These are phyloP conservation scores for Ferdinandea cuprea DNA, from an alignment of 2,888 invertebrate species.

Conservation along the genomic window DNA sequence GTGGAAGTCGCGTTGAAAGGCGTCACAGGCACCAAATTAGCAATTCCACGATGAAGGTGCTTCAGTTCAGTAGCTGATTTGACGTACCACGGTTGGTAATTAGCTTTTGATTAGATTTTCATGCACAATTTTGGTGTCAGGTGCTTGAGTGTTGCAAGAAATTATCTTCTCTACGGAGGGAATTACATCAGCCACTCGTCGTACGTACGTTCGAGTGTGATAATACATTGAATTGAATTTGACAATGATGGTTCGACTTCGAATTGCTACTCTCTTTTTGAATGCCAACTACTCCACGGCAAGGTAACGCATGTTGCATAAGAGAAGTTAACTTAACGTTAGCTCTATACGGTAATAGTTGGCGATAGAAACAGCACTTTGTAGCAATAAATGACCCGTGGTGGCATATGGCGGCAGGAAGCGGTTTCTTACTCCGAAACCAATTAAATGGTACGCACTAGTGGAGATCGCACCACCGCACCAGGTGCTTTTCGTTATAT, in stretches of 20 bases:
- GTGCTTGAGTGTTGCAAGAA: conserved; percentile 38
- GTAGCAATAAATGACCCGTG: conserved; percentile 34
- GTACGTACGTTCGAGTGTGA: background rate
- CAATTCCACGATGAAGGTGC: background rate
- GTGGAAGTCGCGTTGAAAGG: background rate
- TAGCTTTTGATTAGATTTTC: conserved; percentile 44
- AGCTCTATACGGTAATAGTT: no score
- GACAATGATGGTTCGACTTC: no score
- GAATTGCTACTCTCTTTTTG: no score
- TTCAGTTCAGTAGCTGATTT: conserved; percentile 13
- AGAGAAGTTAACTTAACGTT: no score
- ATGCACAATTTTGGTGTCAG: conserved; percentile 30
- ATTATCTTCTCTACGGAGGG: conserved; percentile 12
- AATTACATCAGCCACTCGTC: background rate
- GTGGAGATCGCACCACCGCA: conserved; percentile 40
- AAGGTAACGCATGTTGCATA: no score
- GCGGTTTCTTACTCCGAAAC: conserved; percentile 41
- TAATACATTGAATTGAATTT: no score
- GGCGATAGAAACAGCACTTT: background rate
- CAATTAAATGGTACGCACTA: conserved; percentile 64
- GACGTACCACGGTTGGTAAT: conserved; percentile 33
- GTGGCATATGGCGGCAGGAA: conserved; percentile 48
- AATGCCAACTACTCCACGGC: no score
- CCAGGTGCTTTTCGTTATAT: background rate
- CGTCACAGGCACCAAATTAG: conserved; percentile 8